phyloP scores from a whole-genome alignment of 2,888 invertebrate species.

The Xylota sylvarum region DNA sequence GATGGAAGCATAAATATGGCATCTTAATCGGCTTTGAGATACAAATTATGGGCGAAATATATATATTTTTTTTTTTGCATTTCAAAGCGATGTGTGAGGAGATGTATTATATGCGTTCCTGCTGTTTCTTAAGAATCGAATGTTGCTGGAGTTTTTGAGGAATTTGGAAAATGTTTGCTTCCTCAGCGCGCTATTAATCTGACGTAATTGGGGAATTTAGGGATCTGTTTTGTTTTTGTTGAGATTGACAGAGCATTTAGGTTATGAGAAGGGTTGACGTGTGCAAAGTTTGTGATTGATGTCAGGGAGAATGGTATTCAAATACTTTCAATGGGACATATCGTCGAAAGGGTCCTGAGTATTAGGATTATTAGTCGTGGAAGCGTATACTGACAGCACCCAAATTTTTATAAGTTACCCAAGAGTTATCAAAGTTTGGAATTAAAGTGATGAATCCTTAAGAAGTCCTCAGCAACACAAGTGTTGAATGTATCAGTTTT shows the following conservation, averaged over 20 bases:
- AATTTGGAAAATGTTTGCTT: not conserved
- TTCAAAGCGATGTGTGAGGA: not conserved
- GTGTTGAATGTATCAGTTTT: too few relatives aligned
- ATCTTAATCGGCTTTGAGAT: slow-evolving; percentile 33
- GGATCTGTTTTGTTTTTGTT: not conserved
- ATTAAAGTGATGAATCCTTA: too few relatives aligned
- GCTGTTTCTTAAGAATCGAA: slow-evolving; percentile 3
- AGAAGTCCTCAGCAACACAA: too few relatives aligned
- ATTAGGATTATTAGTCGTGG: not conserved
- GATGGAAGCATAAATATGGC: slow-evolving; percentile 22
- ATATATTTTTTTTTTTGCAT: not conserved
- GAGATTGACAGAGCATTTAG: slow-evolving; percentile 2
- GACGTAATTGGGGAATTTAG: slow-evolving; percentile 9
- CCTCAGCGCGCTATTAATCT: not conserved
- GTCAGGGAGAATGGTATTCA: not conserved
- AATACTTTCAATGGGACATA: not conserved
- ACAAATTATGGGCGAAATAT: slow-evolving; percentile 7
- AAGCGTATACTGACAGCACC: too few relatives aligned
- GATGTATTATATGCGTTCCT: too few relatives aligned
- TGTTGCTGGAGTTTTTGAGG: not conserved
- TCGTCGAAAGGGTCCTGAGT: not conserved
- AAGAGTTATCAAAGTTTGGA: not conserved
- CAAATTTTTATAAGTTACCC: too few relatives aligned
- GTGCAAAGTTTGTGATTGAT: slow-evolving; percentile 1
- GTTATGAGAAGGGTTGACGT: slow-evolving; percentile 3